Evolutionary conservation across 2,888 invertebrate species (phyloP).

Genomic region (Pachymerium ferrugineum): DNA sequence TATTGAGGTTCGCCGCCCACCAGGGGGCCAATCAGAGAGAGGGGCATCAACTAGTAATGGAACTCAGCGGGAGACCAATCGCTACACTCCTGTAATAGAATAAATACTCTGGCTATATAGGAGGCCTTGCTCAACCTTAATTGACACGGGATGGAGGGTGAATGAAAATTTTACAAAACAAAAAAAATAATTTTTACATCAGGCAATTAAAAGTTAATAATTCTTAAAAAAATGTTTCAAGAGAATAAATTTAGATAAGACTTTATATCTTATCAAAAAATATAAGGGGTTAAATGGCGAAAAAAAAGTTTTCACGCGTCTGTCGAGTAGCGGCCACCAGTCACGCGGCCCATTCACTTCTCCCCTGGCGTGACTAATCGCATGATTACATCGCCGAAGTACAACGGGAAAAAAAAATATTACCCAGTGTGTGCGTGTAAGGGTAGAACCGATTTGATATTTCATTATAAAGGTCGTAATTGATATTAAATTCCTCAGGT

Average conservation of each 20-base stretch:
- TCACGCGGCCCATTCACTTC: slow-evolving; percentile 12
- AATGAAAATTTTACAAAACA: no score
- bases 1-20: not conserved
- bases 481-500: no score
- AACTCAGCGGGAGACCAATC: slow-evolving; percentile 29
- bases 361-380: slow-evolving; percentile 11
- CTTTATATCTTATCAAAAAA: not conserved
- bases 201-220: no score
- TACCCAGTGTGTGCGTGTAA: no score
- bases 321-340: slow-evolving; percentile 18
- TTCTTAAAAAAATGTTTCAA: no score
- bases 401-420: not conserved
- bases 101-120: not conserved
- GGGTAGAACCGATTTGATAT: no score
- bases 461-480: no score
- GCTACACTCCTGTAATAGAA: slow-evolving; percentile 19
- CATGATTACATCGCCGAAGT: not conserved
- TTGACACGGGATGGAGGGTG: no score
- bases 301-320: slow-evolving; percentile 1
- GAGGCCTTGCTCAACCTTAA: no score
- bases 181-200: not conserved
- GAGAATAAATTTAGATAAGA: no score
- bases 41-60: not conserved
- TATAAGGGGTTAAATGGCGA: not conserved
- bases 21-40: slow-evolving; percentile 23